Percentiles rank a stretch among this genome's conserved stretches.
phyloP scores from a whole-genome alignment of 2,888 invertebrate genomes.

The Frankliniella intonsa region DNA sequence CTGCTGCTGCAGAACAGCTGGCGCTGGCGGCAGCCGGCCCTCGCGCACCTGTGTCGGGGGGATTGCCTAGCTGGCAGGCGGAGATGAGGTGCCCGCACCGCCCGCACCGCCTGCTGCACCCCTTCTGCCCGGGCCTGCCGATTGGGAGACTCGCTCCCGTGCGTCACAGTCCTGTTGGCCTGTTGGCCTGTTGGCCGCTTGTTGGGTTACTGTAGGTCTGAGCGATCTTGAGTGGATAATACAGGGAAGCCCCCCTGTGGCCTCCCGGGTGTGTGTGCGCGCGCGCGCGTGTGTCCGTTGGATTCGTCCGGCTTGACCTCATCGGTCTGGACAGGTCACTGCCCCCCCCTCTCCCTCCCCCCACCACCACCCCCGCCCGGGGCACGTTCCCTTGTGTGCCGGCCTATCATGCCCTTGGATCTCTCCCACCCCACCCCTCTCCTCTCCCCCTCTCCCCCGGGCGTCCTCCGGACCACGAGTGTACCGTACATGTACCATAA shows the following conservation, averaged over 20 bases:
- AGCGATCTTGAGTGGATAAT: conserved; percentile 15
- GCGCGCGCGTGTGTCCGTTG: neutral
- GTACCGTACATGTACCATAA: too few species aligned
- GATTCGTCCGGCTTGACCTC: neutral
- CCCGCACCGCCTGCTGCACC: too few species aligned
- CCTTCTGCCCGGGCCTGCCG: too few species aligned
- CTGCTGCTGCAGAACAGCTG: too few species aligned
- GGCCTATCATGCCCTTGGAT: neutral
- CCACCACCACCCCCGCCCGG: neutral
- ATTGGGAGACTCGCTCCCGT: too few species aligned
- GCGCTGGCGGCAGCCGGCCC: too few species aligned
- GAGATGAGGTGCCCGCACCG: too few species aligned
- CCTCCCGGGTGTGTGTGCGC: neutral
- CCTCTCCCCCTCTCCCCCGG: neutral
- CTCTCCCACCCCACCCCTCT: neutral
- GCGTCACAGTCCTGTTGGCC: neutral
- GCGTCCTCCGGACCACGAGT: neutral
- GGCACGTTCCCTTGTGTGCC: neutral
- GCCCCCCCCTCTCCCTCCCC: neutral
- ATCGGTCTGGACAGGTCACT: neutral
- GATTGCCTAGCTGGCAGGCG: too few species aligned
- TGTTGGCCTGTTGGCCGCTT: neutral
- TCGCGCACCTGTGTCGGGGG: too few species aligned
- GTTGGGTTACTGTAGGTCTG: neutral
- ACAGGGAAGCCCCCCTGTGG: neutral